A percentile compares a stretch with the other conserved stretches of the same genome.
Evolutionary conservation across 2,888 invertebrate genomes (phyloP).

Genomic region (Neoascia interrupta): DNA sequence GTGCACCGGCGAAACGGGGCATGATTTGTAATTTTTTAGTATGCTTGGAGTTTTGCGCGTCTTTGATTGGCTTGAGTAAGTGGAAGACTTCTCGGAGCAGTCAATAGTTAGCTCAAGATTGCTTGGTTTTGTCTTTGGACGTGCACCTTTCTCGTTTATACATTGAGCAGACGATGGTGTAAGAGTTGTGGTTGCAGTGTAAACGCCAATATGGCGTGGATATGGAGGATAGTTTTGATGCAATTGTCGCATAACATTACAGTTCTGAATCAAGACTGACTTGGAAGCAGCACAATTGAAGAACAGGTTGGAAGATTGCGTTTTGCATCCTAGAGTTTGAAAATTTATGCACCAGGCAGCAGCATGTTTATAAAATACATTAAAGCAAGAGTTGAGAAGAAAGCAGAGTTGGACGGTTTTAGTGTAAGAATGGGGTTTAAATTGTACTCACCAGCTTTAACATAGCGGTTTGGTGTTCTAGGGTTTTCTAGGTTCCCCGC

Average conservation of each 20-base stretch:
- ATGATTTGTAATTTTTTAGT: constrained; percentile 86
- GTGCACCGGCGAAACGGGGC: constrained; percentile 90
- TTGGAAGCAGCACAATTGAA: constrained; percentile 80
- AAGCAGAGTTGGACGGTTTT: background rate
- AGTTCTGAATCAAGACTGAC: constrained; percentile 79
- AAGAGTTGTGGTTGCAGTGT: constrained; percentile 68
- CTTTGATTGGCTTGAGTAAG: constrained; percentile 72
- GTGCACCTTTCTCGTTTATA: constrained; percentile 38
- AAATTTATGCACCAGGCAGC: constrained; percentile 26
- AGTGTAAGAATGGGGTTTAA: background rate
- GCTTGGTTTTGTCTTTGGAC: constrained; percentile 41
- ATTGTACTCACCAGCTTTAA: constrained; percentile 80
- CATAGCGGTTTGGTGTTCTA: constrained; percentile 79
- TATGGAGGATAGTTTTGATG: constrained; percentile 80
- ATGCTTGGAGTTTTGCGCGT: constrained; percentile 81
- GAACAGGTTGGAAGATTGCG: constrained; percentile 71
- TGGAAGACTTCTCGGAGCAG: constrained; percentile 75
- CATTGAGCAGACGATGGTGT: constrained; percentile 50
- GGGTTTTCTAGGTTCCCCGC: constrained; percentile 80
- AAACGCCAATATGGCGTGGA: constrained; percentile 79
- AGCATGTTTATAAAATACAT: constrained; percentile 48
- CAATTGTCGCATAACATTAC: constrained; percentile 79
- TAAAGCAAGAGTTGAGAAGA: constrained; percentile 6
- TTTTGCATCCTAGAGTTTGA: constrained; percentile 48
- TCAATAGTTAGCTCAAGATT: constrained; percentile 47